Conservation (phyloP, 1,140 invertebrate species). For the Kradibia gibbosae region DNA sequence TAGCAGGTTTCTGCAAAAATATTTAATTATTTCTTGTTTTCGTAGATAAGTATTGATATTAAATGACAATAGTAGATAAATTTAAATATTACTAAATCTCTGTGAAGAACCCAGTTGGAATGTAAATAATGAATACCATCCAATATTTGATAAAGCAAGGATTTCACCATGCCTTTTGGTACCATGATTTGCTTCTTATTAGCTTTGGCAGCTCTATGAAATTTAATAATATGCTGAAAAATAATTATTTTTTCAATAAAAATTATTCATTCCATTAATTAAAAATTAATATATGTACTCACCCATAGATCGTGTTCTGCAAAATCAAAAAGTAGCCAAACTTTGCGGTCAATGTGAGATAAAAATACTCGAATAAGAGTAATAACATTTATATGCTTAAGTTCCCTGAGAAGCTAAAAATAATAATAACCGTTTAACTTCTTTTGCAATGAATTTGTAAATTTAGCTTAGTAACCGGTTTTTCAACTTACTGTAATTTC, state of each 20-base stretch:
- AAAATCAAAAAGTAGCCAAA: slow-evolving; percentile 99
- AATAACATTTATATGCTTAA: slow-evolving; percentile 99
- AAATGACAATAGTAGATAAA: slow-evolving; percentile 17
- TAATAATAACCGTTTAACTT: slow-evolving; percentile 45
- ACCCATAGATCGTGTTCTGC: slow-evolving; percentile 99
- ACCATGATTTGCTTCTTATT: slow-evolving; percentile 98
- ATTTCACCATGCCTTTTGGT: slow-evolving; percentile 98
- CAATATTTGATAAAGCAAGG: slow-evolving; percentile 97
- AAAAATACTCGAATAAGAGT: slow-evolving; percentile 97
- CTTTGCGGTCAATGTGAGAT: slow-evolving; percentile 97
- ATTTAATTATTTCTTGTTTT: slow-evolving; percentile 15
- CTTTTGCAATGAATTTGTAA: slow-evolving; percentile 15
- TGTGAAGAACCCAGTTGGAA: slow-evolving; percentile 99
- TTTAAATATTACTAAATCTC: slow-evolving; percentile 89
- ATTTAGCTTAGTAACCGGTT: not conserved
- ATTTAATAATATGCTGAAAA: slow-evolving; percentile 97
- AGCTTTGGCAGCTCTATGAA: slow-evolving; percentile 97
- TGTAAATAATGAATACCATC: slow-evolving; percentile 99
- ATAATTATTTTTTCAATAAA: slow-evolving; percentile 21
- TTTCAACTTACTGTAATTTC: slow-evolving; percentile 94
- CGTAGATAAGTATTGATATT: not conserved
- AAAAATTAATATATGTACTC: slow-evolving; percentile 52
- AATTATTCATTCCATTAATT: slow-evolving; percentile 16
- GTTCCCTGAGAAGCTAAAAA: slow-evolving; percentile 92
- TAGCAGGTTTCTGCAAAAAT: slow-evolving; percentile 95